Evolutionary conservation across 2,888 invertebrate genomes (phyloP).

Genomic region (Abrostola triplasia): DNA sequence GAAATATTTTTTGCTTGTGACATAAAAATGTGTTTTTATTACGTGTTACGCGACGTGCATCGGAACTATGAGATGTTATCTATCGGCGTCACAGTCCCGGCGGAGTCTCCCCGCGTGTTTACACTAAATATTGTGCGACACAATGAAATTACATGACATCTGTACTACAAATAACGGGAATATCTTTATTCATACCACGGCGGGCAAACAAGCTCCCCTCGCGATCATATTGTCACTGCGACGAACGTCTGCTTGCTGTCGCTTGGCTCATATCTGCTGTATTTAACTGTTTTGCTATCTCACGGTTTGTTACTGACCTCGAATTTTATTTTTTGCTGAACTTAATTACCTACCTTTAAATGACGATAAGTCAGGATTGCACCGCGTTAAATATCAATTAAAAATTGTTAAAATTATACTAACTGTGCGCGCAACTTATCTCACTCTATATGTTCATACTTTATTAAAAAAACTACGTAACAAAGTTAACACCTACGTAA

Average conservation of each 20-base stretch:
- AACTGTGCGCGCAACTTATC: too few species aligned
- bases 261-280: conserved; percentile 56
- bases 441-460: too few species aligned
- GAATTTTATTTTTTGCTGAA: not conserved
- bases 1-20: conserved; percentile 71
- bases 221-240: conserved; percentile 75
- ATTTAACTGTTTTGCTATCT: conserved; percentile 54
- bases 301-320: conserved; percentile 20
- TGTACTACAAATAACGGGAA: conserved; percentile 88
- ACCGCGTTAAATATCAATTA: too few species aligned
- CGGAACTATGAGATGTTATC: conserved; percentile 84
- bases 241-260: conserved; percentile 83
- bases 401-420: too few species aligned
- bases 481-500: too few species aligned
- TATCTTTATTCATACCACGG: conserved; percentile 88
- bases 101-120: conserved; percentile 83
- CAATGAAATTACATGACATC: conserved; percentile 89
- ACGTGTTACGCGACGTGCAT: conserved; percentile 73
- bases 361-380: not conserved
- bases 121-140: conserved; percentile 87
- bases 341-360: not conserved
- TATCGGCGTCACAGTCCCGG: conserved; percentile 56
- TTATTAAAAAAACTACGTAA: too few species aligned
- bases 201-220: conserved; percentile 83
- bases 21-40: conserved; percentile 81